Percentiles rank a stretch among this genome's conserved stretches.
Conservation (phyloP, 2,888 invertebrate species). For the Acanthococcus lagerstroemiae region DNA sequence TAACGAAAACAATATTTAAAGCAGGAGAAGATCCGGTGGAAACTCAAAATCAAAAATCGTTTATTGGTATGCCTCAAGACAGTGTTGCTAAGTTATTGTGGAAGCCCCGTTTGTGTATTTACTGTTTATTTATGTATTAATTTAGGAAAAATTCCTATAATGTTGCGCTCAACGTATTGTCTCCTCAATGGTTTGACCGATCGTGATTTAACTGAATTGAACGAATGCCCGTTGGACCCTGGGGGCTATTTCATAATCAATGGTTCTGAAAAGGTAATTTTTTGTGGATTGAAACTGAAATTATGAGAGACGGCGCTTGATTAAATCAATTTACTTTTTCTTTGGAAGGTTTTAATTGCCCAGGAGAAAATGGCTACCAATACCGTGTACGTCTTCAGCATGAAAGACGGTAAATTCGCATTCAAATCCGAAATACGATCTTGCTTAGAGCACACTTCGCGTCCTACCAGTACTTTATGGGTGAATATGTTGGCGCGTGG, state of each 20-base stretch:
- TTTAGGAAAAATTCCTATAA: constrained; percentile 88
- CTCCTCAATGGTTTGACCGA: constrained; percentile 86
- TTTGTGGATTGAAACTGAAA: not conserved
- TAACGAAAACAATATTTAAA: constrained; percentile 88
- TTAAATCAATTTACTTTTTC: constrained; percentile 2
- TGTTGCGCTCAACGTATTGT: constrained; percentile 97
- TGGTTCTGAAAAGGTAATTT: constrained; percentile 82
- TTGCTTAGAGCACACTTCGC: constrained; percentile 68
- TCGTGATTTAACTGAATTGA: constrained; percentile 97
- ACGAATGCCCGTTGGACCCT: constrained; percentile 98
- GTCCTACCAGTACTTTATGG: constrained; percentile 96
- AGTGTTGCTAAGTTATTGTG: too few species aligned
- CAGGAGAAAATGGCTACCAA: constrained; percentile 99
- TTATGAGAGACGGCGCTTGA: too few species aligned
- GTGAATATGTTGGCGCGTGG: constrained; percentile 99
- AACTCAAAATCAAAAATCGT: constrained; percentile 58
- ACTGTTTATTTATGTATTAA: constrained; percentile 32
- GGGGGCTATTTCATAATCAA: constrained; percentile 99
- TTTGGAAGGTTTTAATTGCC: constrained; percentile 72
- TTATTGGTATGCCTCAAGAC: constrained; percentile 47
- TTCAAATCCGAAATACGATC: constrained; percentile 97
- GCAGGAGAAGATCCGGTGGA: constrained; percentile 83
- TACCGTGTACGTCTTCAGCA: constrained; percentile 98
- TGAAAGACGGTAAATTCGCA: constrained; percentile 99
- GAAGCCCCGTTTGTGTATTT: not conserved